Percentiles rank a stretch among this genome's conserved stretches.
Conservation (phyloP, 2,113 vertebrate genomes). For the Zosterops pallidus region DNA sequence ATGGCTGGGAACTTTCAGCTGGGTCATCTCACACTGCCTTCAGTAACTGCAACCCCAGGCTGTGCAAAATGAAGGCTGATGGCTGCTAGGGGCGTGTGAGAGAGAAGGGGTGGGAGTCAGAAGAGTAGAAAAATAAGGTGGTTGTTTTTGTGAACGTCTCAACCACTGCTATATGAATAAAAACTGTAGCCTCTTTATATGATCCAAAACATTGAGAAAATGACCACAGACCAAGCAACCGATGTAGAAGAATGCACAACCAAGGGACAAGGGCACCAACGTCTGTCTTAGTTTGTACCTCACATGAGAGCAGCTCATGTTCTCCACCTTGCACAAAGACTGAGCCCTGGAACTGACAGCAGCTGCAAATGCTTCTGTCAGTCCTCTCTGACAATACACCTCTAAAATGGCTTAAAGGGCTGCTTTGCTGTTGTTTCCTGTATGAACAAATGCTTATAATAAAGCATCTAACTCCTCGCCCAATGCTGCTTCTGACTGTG, state of each 20-base stretch:
- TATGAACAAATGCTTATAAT: not conserved
- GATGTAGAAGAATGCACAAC: not conserved
- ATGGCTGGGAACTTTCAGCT: conserved; percentile 62
- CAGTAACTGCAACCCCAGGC: not conserved
- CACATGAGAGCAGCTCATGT: not conserved
- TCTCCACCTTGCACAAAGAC: not conserved
- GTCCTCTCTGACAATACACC: not conserved
- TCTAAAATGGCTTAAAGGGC: not conserved
- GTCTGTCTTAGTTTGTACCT: not conserved
- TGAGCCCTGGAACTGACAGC: not conserved
- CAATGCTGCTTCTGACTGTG: accelerated
- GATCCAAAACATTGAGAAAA: conserved; percentile 16
- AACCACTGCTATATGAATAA: conserved; percentile 11
- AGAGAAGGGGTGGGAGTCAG: not conserved
- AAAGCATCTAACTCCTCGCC: not conserved
- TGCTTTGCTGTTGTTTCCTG: not conserved
- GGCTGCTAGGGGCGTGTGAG: conserved; percentile 27
- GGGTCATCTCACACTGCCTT: conserved; percentile 60
- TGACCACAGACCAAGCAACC: not conserved
- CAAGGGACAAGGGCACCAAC: not conserved
- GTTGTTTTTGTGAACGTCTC: conserved; percentile 17
- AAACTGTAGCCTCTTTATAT: conserved; percentile 11
- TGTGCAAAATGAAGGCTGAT: not conserved
- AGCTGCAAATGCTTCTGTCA: not conserved
- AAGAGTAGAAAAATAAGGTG: conserved; percentile 11